Conservation (phyloP, 2,797 vertebrate genomes). For the Uromys caudimaculatus region DNA sequence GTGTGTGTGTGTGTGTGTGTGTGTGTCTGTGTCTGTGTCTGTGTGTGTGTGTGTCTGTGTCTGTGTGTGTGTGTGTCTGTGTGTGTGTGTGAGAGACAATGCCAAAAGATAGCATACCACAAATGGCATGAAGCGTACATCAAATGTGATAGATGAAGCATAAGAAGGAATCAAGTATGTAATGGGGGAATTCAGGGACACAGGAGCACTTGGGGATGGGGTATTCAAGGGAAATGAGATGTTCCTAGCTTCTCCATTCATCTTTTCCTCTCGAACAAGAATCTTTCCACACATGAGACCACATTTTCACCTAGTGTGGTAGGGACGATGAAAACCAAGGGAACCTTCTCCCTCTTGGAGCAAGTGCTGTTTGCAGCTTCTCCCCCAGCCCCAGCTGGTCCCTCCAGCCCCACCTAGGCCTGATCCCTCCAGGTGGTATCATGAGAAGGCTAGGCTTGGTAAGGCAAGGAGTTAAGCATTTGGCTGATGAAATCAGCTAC, state of each 20-base stretch:
- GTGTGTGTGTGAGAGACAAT: no score
- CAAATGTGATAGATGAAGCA: accelerated
- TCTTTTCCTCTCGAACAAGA: no score
- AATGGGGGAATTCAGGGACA: accelerated
- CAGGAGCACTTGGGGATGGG: accelerated
- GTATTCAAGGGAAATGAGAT: background rate
- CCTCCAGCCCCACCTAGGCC: accelerated
- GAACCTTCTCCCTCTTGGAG: no score
- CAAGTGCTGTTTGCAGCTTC: accelerated
- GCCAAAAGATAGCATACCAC: accelerated
- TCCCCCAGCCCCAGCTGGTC: no score
- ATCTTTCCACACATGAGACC: accelerated
- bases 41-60: background rate
- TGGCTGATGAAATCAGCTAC: accelerated
- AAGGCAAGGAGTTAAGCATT: accelerated
- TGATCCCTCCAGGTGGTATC: accelerated
- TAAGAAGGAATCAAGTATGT: accelerated
- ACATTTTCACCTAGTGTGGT: background rate
- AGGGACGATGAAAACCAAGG: accelerated
- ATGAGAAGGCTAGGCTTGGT: accelerated
- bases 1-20: background rate
- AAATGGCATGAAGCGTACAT: accelerated
- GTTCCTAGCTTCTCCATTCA: accelerated
- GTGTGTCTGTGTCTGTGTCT: accelerated
- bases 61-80: no score